Evolutionary conservation across 1,140 invertebrate genomes (phyloP), one percentile per base, ranked within the genome.

Genomic region (Phthorimaea operculella): DNA sequence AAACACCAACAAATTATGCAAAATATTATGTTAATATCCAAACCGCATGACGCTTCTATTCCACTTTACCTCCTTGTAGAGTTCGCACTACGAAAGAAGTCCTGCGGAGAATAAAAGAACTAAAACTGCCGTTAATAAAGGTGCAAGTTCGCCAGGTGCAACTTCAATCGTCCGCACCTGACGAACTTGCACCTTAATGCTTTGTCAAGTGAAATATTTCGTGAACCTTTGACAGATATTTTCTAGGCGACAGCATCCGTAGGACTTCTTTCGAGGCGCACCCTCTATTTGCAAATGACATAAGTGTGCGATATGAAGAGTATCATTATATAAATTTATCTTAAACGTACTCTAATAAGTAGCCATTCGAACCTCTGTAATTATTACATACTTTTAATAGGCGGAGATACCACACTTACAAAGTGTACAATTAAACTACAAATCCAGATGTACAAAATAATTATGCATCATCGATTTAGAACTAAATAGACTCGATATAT

Each of bases 341-440:
- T 71, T 74, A 73, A 76, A 83, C 79, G 72, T 79, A 83, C 74
- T 68, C 77, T 81, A 76, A 77, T 69, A 78, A 76, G 77, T 83
- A 82, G 73, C 76, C 78, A 83, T 78, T 74, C 65, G 60, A 79
- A 76, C 68, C 68, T 68, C 62, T 75, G 76, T 67, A 79, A 79
- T 79, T 76, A 72, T 80, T 82, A 82, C 70, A 82, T 74, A 79
- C 62, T 81, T 79, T 28, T 80, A 80, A 84, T 84, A 84, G 81
- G 81, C 81, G 81, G 81, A 84, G 71, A 79, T 62, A 73, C 72
- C 72, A 82, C 81, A 84, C 81, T 84, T 81, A 78, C 71, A 76
- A 79, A 80, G 81, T 84, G 79, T 80, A 77, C 67, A 83, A 80
- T 84, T 79, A 84, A 80, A 82, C 81, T 84, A 84, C 77, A 70